Percentiles rank a stretch among this genome's conserved stretches.
Evolutionary conservation across 2,797 vertebrate genomes (phyloP).

Genomic region (Eulemur albifrons): DNA sequence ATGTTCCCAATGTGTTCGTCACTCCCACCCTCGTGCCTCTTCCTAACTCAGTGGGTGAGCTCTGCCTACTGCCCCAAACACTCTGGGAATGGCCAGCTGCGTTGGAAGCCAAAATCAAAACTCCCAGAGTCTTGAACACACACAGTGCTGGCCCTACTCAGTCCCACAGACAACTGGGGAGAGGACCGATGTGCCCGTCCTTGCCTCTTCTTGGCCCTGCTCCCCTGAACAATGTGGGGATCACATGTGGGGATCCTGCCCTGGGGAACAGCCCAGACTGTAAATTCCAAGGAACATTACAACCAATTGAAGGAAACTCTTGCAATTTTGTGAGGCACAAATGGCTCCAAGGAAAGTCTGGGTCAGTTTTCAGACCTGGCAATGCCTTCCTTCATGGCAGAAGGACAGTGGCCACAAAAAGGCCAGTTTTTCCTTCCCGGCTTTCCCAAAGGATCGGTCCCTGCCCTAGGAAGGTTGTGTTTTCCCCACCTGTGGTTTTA

Average conservation of each 20-base stretch:
- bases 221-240: background rate
- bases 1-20: background rate
- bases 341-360: conserved; percentile 79
- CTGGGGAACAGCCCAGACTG: conserved; percentile 53
- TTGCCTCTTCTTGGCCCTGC: background rate
- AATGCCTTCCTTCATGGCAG: conserved; percentile 37
- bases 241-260: conserved; percentile 9
- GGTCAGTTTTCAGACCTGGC: conserved; percentile 73
- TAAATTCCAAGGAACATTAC: conserved; percentile 76
- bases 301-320: conserved; percentile 78
- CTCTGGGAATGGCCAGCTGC: background rate
- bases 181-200: background rate
- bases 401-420: conserved; percentile 57
- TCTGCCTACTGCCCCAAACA: background rate
- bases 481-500: conserved; percentile 82
- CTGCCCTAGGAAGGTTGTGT: conserved; percentile 55
- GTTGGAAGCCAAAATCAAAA: background rate
- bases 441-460: conserved; percentile 60
- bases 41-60: background rate
- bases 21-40: background rate
- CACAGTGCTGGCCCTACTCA: background rate
- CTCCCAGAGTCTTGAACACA: background rate
- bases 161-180: background rate
- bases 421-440: conserved; percentile 67
- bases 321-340: conserved; percentile 73